Evolutionary conservation across 2,888 invertebrate species (phyloP), one percentile per base, ranked within the genome.

Genomic region (Scaptomyza parva): DNA sequence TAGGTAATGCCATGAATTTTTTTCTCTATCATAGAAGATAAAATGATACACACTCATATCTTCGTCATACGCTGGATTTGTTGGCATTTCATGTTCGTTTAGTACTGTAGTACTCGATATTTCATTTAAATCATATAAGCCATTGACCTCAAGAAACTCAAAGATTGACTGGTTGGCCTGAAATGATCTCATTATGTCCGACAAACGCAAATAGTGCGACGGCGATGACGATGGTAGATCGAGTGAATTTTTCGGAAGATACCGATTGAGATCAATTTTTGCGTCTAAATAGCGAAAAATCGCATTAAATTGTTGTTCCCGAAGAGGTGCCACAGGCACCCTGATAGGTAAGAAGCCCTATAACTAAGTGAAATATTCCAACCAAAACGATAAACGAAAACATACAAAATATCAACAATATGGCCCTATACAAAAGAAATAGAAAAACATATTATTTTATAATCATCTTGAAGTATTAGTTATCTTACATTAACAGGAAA

Each of bases 271-370:
- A 77, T 94, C 92, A 40, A 94, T 90, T 28, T 93, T 88, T 59
- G 93, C 90, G 81, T 96, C 95, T 69, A 95, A 86, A 76, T 95
- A 92, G 12, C 90, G 88, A 86, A 95, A 94, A 70, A 95, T 89
- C 7, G 94, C 93, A 90, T 94, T 95, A 76, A 93, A 93, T 35
- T 93, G 92, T 0, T 95, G 95, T 90, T 94, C 92, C 82, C 93
- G 93, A 59, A 97, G 91, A n/a, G 97, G 95, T 82, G 96, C 95
- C 95, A 91, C 97, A 97, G 52, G 96, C 89, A 39, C 95, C 93
- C 67, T 96, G 93, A 82, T 96, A 95, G 24, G 94, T 91, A 24
- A 94, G 90, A 9, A 96, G 92, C 28, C 97, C 97, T n/a, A 93
- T 90, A 48, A 95, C 83, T 92, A 97, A 96, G 91, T 95, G 94